A percentile compares a stretch with the other conserved stretches of the same genome.
Evolutionary conservation across 2,888 invertebrate genomes (phyloP).

Genomic region (Epistrophella euchroma): DNA sequence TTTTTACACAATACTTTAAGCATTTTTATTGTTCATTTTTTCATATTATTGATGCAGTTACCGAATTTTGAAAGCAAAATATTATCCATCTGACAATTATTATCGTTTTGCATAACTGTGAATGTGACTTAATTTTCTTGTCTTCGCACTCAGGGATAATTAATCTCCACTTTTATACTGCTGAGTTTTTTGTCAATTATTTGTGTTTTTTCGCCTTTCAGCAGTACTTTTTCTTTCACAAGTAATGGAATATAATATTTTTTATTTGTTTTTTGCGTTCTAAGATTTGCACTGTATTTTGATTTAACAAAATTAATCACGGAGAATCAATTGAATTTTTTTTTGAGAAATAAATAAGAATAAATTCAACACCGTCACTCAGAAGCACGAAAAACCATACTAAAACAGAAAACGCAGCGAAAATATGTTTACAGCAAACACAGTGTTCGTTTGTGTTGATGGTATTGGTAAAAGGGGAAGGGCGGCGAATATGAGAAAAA

Average conservation of each 20-base stretch:
- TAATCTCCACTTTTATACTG: constrained; percentile 30
- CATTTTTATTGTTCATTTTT: constrained; percentile 5
- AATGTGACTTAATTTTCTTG: constrained; percentile 46
- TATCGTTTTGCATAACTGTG: constrained; percentile 76
- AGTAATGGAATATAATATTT: neutral
- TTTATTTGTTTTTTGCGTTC: constrained; percentile 8
- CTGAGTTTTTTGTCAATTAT: constrained; percentile 31
- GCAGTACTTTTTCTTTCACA: constrained; percentile 18
- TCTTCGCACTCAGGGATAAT: constrained; percentile 29
- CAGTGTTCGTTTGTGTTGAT: neutral
- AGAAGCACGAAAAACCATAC: constrained; percentile 70
- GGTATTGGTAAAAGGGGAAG: constrained; percentile 6
- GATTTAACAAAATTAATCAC: constrained; percentile 29
- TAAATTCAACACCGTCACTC: constrained; percentile 64
- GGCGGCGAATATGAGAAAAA: constrained; percentile 57
- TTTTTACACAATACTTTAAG: constrained; percentile 13
- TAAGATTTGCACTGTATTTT: constrained; percentile 32
- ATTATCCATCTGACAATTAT: constrained; percentile 75
- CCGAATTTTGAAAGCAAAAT: constrained; percentile 70
- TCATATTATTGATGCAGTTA: constrained; percentile 45
- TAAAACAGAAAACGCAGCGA: constrained; percentile 55
- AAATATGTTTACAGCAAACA: constrained; percentile 31
- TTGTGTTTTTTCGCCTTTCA: constrained; percentile 14
- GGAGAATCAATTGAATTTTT: constrained; percentile 11
- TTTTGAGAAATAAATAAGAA: constrained; percentile 30